Evolutionary conservation across 2,888 invertebrate genomes (phyloP), one percentile per base, ranked within the genome.

Genomic region (Watsonalla binaria): DNA sequence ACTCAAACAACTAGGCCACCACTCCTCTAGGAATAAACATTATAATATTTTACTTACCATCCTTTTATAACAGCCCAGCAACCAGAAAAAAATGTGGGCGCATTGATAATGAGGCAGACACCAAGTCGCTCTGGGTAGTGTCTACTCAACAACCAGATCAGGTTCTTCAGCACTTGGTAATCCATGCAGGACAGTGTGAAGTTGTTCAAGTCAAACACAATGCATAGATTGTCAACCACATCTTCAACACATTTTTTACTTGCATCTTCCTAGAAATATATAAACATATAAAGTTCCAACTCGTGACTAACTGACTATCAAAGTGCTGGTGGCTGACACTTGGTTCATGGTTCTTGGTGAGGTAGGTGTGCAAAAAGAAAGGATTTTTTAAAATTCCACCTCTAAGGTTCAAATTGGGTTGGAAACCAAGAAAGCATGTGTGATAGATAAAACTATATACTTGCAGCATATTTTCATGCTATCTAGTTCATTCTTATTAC

Each of bases 81-180:
- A 42, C 95, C 94, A 7, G 94, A 92, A 78, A 96, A 96, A 54
- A 96, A 89, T 0, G 93, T 82, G 2, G 96, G 95, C 0, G 95
- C 92, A 81, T 96, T 95, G 53, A 95, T 92, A 54, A 96, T 93
- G 46, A 96, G 90, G 69, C 96, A 96, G 45, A 95, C 92, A 0
- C 96, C 96, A 53, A 96, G 90, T 37, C 96, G 86, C 76, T 96
- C 96, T 0, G 96, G 96, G 76, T 95, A 96, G 74, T 96, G 95
- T 59, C 94, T 92, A 69, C 94, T 94, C 9, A 96, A 90, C 45
- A 96, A 79, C 95, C 95, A 95, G 60, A 96, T 95, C 42, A 96
- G 85, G 76, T 95, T 95, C 79, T 95, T 95, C 11, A 96, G 92
- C 58, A 96, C 92, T 78, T 95, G 95, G 78, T 96, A 96, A 74